Evolutionary conservation across 2,888 invertebrate species (phyloP).

Genomic region (Mycalesis mineus): DNA sequence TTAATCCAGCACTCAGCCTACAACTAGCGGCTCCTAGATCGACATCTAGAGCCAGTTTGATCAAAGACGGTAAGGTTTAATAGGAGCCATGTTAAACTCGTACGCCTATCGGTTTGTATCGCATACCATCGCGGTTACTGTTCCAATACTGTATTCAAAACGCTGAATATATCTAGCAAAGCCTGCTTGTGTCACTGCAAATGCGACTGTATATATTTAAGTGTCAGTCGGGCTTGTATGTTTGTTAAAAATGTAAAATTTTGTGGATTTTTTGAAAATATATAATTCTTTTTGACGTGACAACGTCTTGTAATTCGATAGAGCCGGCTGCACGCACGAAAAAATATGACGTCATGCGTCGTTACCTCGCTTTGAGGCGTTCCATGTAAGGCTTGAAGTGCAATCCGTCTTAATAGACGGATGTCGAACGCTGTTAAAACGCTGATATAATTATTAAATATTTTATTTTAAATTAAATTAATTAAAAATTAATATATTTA

Average conservation of each 20-base stretch:
- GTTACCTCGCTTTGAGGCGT: no score
- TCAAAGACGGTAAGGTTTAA: slow-evolving; percentile 57
- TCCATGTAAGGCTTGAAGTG: no score
- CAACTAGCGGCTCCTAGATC: slow-evolving; percentile 33
- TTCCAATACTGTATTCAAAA: slow-evolving; percentile 45
- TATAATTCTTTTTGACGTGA: no score
- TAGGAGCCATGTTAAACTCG: slow-evolving; percentile 42
- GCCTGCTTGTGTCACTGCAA: background rate
- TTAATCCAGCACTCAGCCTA: slow-evolving; percentile 16
- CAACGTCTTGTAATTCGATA: no score
- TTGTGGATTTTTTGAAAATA: no score
- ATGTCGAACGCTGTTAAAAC: no score
- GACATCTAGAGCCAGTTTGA: slow-evolving; percentile 44
- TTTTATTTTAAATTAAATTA: no score
- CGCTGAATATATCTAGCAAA: slow-evolving; percentile 30
- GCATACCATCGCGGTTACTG: slow-evolving; percentile 48
- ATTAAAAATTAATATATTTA: no score
- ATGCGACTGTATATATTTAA: background rate
- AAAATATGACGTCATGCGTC: no score
- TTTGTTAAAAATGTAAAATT: background rate
- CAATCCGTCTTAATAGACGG: no score
- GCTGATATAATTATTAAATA: no score
- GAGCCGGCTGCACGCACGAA: no score
- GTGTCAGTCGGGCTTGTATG: background rate
- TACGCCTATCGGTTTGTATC: slow-evolving; percentile 42